phyloP scores from a whole-genome alignment of 1,140 invertebrate genomes.

The Phthorimaea operculella region DNA sequence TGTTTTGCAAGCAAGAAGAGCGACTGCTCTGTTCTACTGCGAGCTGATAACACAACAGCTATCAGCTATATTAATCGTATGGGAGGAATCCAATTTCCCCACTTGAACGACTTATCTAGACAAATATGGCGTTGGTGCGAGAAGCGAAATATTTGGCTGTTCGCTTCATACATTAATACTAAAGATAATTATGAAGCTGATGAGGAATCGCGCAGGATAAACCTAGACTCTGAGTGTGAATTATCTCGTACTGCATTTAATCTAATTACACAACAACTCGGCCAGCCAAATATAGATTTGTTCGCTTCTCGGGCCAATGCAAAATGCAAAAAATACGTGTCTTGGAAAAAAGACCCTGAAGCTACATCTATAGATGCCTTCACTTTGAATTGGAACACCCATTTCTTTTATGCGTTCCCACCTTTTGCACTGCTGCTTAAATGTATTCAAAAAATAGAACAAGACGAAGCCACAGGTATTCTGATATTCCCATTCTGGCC shows the following conservation, averaged over 20 bases:
- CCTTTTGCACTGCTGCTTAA: neutral
- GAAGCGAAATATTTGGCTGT: too few relatives aligned
- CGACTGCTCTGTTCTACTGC: constrained; percentile 9
- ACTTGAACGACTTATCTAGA: too few relatives aligned
- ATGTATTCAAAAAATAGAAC: neutral
- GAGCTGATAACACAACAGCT: constrained; percentile 8
- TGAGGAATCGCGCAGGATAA: neutral
- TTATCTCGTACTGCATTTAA: neutral
- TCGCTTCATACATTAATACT: too few relatives aligned
- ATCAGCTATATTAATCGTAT: constrained; percentile 1
- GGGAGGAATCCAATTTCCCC: too few relatives aligned
- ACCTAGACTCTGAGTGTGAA: neutral
- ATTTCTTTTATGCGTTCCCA: constrained; percentile 10
- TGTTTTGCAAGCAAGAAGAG: constrained; percentile 14
- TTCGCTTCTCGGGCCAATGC: constrained; percentile 4
- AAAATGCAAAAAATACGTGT: too few relatives aligned
- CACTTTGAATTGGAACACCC: neutral
- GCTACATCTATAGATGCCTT: neutral
- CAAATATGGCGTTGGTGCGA: too few relatives aligned
- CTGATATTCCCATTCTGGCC: constrained; percentile 1
- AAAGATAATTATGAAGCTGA: constrained; percentile 3
- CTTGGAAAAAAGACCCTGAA: too few relatives aligned
- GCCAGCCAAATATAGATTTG: neutral
- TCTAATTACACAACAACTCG: neutral
- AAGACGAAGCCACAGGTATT: neutral